Evolutionary conservation across 2,888 invertebrate species (phyloP).

Genomic region (Chorisops tibialis): DNA sequence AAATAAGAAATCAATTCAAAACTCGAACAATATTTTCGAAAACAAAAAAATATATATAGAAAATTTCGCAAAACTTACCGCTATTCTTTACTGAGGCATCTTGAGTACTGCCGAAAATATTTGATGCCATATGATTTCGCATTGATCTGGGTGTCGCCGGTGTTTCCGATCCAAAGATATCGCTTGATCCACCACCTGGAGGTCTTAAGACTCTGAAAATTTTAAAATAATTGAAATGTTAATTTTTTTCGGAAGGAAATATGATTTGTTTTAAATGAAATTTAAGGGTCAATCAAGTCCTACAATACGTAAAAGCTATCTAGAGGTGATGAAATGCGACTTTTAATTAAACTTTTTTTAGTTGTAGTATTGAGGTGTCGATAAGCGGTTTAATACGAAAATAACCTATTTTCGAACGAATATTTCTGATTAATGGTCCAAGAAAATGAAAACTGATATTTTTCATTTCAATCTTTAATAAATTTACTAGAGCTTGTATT

Average conservation of each 20-base stretch:
- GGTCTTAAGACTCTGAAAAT: slow-evolving; percentile 59
- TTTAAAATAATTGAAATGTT: background rate
- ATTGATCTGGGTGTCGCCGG: slow-evolving; percentile 47
- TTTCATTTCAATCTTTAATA: too few relatives aligned
- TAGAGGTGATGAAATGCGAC: too few relatives aligned
- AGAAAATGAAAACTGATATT: too few relatives aligned
- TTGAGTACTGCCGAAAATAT: slow-evolving; percentile 51
- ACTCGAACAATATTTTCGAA: background rate
- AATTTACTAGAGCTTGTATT: too few relatives aligned
- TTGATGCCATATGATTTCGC: slow-evolving; percentile 52
- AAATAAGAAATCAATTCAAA: slow-evolving; percentile 12
- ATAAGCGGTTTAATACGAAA: too few relatives aligned
- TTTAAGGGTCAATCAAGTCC: too few relatives aligned
- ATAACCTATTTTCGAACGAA: too few relatives aligned
- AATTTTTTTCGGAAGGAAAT: background rate
- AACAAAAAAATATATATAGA: background rate
- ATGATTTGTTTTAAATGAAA: background rate
- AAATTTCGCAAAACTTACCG: slow-evolving; percentile 40
- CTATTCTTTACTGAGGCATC: slow-evolving; percentile 46
- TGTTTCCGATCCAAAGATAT: slow-evolving; percentile 54
- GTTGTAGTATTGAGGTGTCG: too few relatives aligned
- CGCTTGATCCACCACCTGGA: slow-evolving; percentile 62
- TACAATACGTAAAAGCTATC: too few relatives aligned
- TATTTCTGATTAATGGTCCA: too few relatives aligned
- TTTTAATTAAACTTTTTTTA: too few relatives aligned